phyloP scores from a whole-genome alignment of 2,888 invertebrate genomes.

The Standfussiana lucernea region DNA sequence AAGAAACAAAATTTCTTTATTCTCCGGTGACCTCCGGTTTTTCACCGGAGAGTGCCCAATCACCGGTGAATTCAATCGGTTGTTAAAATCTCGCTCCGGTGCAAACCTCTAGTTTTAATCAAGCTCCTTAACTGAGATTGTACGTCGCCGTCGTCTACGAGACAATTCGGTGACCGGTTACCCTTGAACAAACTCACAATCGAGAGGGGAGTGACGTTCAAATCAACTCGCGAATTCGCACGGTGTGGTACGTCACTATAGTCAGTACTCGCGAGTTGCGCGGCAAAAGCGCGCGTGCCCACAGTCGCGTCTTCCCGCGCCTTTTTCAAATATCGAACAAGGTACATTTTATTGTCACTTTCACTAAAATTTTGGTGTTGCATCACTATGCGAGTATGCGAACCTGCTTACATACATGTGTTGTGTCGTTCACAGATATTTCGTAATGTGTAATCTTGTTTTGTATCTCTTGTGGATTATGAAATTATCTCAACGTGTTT shows the following conservation, averaged over 20 bases:
- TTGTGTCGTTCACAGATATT: slow-evolving; percentile 36
- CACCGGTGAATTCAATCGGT: too few relatives aligned
- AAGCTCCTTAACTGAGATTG: slow-evolving; percentile 18
- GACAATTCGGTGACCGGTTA: slow-evolving; percentile 41
- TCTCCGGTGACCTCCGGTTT: too few relatives aligned
- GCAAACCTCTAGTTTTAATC: too few relatives aligned
- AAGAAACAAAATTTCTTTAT: too few relatives aligned
- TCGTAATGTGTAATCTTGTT: slow-evolving; percentile 59
- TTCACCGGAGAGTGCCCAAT: too few relatives aligned
- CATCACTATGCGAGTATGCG: slow-evolving; percentile 48
- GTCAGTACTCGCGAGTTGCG: slow-evolving; percentile 60
- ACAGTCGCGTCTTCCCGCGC: slow-evolving; percentile 45
- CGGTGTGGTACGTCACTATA: slow-evolving; percentile 45
- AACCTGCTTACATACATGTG: slow-evolving; percentile 40
- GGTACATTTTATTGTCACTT: slow-evolving; percentile 64
- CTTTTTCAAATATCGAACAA: slow-evolving; percentile 57
- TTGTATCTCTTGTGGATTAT: slow-evolving; percentile 39
- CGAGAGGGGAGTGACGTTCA: slow-evolving; percentile 59
- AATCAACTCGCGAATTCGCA: slow-evolving; percentile 38
- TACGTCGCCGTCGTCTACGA: not conserved
- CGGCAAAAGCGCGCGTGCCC: slow-evolving; percentile 54
- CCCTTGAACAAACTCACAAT: slow-evolving; percentile 54
- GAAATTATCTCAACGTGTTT: slow-evolving; percentile 38
- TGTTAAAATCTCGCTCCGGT: too few relatives aligned
- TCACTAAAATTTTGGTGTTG: slow-evolving; percentile 58